A percentile compares a stretch with the other conserved stretches of the same genome.
These are phyloP conservation scores for Candidula unifasciata DNA, from an alignment of 2,888 invertebrate genomes.

Conservation along the genomic window DNA sequence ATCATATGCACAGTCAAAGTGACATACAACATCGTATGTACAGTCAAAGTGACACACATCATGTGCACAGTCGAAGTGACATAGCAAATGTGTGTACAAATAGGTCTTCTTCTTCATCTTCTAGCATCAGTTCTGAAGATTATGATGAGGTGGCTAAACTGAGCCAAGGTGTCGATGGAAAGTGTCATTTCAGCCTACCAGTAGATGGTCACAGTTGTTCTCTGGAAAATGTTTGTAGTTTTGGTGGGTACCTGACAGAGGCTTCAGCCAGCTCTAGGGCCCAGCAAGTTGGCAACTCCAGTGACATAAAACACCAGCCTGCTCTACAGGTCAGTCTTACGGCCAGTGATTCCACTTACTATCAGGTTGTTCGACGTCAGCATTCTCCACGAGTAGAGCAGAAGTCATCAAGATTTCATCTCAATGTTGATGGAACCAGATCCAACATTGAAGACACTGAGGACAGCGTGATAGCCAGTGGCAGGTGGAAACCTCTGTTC, in stretches of 20 bases:
- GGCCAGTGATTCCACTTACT: background rate
- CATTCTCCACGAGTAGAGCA: constrained; percentile 44
- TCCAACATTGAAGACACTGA: background rate
- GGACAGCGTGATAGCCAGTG: background rate
- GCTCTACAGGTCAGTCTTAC: background rate
- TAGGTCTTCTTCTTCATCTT: constrained; percentile 38
- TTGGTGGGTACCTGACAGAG: background rate
- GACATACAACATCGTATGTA: constrained; percentile 37
- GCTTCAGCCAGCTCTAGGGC: background rate
- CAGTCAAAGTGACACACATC: background rate
- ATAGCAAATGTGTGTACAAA: constrained; percentile 40
- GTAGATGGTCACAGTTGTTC: background rate
- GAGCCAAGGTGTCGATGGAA: background rate
- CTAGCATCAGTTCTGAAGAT: constrained; percentile 36
- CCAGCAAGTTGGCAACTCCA: background rate
- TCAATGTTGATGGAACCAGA: background rate
- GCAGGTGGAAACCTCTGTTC: constrained; percentile 20
- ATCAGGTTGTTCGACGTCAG: constrained; percentile 38
- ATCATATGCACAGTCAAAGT: constrained; percentile 1
- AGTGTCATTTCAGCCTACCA: background rate
- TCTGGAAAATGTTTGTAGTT: background rate
- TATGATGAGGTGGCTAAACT: constrained; percentile 45
- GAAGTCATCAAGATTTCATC: background rate
- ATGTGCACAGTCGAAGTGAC: constrained; percentile 23
- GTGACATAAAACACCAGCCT: background rate